These are phyloP conservation scores for Pyrgus malvae DNA, from an alignment of 2,888 invertebrate species.

Conservation along the genomic window DNA sequence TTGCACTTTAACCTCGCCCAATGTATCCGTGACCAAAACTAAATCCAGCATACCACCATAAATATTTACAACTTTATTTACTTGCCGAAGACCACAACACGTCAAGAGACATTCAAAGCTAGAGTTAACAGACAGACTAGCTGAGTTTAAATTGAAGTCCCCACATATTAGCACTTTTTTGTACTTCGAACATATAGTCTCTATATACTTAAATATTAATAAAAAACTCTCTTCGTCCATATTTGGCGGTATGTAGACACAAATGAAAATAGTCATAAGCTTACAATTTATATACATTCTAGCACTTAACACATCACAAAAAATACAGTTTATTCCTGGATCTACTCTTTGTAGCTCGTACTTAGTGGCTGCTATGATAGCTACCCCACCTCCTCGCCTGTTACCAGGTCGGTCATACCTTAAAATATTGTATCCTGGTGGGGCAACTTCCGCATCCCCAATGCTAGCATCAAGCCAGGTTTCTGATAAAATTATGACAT, in stretches of 20 bases:
- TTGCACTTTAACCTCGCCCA: not conserved
- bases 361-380: not conserved
- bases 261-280: not conserved
- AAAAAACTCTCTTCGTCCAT: not conserved
- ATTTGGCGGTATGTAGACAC: slow-evolving; percentile 2
- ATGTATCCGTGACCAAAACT: not conserved
- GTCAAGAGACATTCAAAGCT: slow-evolving; percentile 4
- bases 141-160: slow-evolving; percentile 1
- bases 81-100: not conserved
- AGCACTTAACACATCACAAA: not conserved
- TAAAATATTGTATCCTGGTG: not conserved
- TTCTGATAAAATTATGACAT: not conserved
- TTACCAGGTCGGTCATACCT: not conserved
- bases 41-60: not conserved
- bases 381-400: slow-evolving; percentile 1
- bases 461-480: slow-evolving; percentile 3
- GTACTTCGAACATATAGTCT: not conserved
- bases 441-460: slow-evolving; percentile 1
- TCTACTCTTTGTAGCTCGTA: not conserved
- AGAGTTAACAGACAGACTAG: not conserved
- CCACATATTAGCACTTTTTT: not conserved
- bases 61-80: not conserved
- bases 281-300: not conserved
- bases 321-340: not conserved
- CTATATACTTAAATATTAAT: not conserved